Conservation (phyloP, 2,113 vertebrate species). For the Terrapene triunguis region DNA sequence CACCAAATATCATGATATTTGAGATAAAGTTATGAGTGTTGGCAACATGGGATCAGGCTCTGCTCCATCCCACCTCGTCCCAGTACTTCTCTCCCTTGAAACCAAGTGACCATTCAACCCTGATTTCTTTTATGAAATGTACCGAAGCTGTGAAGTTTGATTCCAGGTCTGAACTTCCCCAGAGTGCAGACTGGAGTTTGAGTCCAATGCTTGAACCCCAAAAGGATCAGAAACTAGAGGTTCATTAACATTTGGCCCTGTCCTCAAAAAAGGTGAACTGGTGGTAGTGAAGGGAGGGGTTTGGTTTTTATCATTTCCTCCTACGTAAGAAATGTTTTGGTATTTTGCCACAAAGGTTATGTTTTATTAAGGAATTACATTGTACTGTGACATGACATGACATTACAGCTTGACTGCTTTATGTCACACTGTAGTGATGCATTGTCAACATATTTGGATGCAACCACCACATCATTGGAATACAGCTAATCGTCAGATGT, state of each 20-base stretch:
- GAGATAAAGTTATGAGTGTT: background rate
- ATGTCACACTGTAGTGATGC: background rate
- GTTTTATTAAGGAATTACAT: background rate
- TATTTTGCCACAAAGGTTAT: background rate
- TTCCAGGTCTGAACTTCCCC: background rate
- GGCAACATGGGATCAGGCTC: background rate
- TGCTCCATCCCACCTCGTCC: background rate
- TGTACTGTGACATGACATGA: background rate
- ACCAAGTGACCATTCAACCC: background rate
- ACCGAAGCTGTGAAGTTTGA: background rate
- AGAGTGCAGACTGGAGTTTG: background rate
- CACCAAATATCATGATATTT: background rate
- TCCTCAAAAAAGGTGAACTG: background rate
- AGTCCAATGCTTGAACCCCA: background rate
- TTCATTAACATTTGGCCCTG: background rate
- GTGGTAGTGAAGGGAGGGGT: no score
- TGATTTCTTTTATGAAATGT: background rate
- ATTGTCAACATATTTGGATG: background rate
- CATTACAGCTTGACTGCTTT: background rate
- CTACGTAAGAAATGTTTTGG: background rate
- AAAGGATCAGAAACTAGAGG: background rate
- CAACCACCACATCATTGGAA: background rate
- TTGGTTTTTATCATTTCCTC: background rate
- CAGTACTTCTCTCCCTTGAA: background rate
- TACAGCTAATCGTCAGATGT: background rate